Conservation (phyloP, 2,797 vertebrate genomes). For the Selene dorsalis region DNA sequence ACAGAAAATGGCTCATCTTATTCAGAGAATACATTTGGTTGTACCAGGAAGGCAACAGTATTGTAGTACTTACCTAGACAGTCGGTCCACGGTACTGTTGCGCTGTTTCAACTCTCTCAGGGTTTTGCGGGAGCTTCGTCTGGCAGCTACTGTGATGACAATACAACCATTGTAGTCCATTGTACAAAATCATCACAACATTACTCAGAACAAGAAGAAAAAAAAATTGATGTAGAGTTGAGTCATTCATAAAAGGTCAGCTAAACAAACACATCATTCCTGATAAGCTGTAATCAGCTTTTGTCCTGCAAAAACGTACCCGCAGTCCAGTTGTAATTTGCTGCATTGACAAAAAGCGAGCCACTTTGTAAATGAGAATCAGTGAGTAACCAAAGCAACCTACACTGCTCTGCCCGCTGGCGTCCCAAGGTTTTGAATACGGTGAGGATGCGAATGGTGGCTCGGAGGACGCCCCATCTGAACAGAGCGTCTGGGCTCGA, state of each 20-base stretch:
- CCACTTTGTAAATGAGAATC: neutral
- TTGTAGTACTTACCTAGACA: constrained; percentile 86
- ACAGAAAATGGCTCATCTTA: neutral
- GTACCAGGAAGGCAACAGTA: neutral
- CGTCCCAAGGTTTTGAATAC: constrained; percentile 87
- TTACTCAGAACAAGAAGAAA: neutral
- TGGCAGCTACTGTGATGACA: constrained; percentile 74
- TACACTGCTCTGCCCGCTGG: constrained; percentile 80
- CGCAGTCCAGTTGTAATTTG: neutral
- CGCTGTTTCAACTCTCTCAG: constrained; percentile 78
- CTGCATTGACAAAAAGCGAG: neutral
- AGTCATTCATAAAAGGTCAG: constrained; percentile 8
- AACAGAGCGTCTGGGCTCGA: constrained; percentile 92
- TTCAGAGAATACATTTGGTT: neutral
- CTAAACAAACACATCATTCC: neutral
- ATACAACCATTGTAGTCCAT: constrained; percentile 16
- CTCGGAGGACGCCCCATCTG: constrained; percentile 94
- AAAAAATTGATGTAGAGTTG: neutral
- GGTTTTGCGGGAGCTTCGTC: constrained; percentile 74
- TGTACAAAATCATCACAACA: constrained; percentile 2
- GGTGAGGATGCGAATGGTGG: constrained; percentile 87
- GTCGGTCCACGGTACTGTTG: constrained; percentile 71
- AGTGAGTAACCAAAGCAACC: constrained; percentile 4
- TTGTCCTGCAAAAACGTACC: neutral
- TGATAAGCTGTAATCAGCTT: neutral